Evolutionary conservation across 2,797 vertebrate genomes (phyloP).

Genomic region (Sebastes kiyomatsui): DNA sequence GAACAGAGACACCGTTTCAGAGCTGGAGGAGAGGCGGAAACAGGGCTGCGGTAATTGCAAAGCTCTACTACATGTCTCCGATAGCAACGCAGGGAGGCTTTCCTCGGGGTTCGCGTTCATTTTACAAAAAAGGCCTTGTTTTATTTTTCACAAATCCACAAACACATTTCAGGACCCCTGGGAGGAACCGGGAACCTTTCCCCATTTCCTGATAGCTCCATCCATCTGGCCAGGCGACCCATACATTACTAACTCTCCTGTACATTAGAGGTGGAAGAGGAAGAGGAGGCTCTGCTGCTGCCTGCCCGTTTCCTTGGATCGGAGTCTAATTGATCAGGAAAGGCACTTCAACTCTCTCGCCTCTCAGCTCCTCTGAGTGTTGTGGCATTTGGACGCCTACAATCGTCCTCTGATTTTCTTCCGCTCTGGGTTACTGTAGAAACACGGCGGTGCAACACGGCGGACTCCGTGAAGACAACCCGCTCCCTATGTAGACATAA

Average conservation of each 20-base stretch:
- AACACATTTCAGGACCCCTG: not conserved
- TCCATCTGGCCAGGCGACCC: not conserved
- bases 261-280: not conserved
- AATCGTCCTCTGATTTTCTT: constrained; percentile 2
- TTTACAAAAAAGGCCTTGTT: not conserved
- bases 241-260: not conserved
- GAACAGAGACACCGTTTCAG: not conserved
- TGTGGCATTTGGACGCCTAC: constrained; percentile 60
- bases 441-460: too few species aligned
- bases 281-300: not conserved
- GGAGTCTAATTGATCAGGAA: constrained; percentile 34
- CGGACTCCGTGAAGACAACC: too few species aligned
- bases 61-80: not conserved
- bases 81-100: not conserved
- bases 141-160: not conserved
- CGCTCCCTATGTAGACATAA: too few species aligned
- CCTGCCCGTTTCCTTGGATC: not conserved
- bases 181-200: not conserved
- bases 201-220: not conserved
- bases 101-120: not conserved
- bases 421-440: too few species aligned
- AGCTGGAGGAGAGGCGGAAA: not conserved
- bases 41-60: not conserved
- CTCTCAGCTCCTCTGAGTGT: constrained; percentile 37
- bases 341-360: constrained; percentile 7